Conservation (phyloP, 2,113 vertebrate species). For the Axis porcinus region DNA sequence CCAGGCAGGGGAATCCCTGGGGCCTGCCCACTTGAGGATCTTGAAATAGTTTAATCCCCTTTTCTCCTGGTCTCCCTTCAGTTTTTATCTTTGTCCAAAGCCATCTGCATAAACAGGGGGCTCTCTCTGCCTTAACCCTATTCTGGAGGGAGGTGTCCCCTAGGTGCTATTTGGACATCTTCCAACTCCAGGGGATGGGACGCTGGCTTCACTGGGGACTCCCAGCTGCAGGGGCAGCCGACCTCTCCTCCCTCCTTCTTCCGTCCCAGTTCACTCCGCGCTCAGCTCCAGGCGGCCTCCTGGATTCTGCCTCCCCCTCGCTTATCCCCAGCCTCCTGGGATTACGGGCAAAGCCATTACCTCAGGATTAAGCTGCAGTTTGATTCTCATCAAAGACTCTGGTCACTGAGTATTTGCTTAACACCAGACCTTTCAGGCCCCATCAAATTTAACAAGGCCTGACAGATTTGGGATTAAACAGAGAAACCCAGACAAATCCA, state of each 20-base stretch:
- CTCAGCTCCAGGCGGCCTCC: not conserved
- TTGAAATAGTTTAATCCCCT: not conserved
- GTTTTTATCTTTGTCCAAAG: not conserved
- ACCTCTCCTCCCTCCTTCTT: too few relatives aligned
- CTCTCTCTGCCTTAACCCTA: not conserved
- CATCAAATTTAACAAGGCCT: slow-evolving; percentile 76
- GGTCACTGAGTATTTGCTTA: slow-evolving; percentile 77
- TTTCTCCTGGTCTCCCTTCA: not conserved
- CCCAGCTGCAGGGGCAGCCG: not conserved
- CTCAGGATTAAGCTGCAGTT: slow-evolving; percentile 72
- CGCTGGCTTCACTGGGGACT: too few relatives aligned
- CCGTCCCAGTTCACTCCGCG: not conserved
- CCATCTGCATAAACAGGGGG: not conserved
- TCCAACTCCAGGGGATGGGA: not conserved
- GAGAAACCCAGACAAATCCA: slow-evolving; percentile 78
- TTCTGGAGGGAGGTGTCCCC: not conserved
- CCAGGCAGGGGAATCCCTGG: accelerated
- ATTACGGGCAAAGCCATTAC: slow-evolving; percentile 59
- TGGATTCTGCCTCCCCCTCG: not conserved
- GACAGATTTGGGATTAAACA: slow-evolving; percentile 78
- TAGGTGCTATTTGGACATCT: not conserved
- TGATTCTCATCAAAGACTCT: slow-evolving; percentile 76
- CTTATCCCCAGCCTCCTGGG: slow-evolving; percentile 33
- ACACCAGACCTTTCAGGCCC: slow-evolving; percentile 77
- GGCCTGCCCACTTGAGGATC: not conserved